phyloP scores from a whole-genome alignment of 2,797 vertebrate genomes.

The Gallinago stenura region DNA sequence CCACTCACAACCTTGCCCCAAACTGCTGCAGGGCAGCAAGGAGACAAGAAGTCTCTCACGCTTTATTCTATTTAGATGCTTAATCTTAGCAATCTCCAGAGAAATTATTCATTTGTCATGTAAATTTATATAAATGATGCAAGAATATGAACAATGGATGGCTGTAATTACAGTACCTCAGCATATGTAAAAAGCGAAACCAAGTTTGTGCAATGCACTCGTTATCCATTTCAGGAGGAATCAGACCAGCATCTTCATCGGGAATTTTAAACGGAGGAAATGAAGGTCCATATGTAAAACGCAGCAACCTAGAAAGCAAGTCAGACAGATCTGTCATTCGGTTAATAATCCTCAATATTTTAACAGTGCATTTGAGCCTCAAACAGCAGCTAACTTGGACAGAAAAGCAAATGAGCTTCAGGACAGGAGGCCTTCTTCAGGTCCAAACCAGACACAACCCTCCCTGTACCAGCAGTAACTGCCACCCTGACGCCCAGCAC shows the following conservation, averaged over 20 bases:
- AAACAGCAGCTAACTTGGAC: neutral
- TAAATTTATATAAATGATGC: neutral
- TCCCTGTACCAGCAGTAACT: neutral
- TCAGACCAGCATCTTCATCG: slow-evolving; percentile 89
- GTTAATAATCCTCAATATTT: neutral
- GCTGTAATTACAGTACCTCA: slow-evolving; percentile 82
- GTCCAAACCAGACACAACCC: neutral
- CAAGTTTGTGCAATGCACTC: slow-evolving; percentile 91
- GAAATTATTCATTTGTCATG: neutral
- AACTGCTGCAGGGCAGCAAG: neutral
- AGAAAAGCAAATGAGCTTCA: neutral
- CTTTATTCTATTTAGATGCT: neutral
- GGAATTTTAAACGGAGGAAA: slow-evolving; percentile 92
- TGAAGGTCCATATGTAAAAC: slow-evolving; percentile 88
- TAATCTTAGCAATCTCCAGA: neutral
- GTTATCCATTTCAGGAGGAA: slow-evolving; percentile 91
- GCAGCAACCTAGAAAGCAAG: slow-evolving; percentile 83
- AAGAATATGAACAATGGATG: neutral
- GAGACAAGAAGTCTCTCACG: neutral
- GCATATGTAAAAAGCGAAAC: slow-evolving; percentile 94
- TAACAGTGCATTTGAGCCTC: neutral
- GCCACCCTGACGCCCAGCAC: neutral
- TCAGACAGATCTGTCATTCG: neutral
- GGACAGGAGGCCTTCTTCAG: neutral
- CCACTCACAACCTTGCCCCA: neutral